Evolutionary conservation across 2,113 vertebrate genomes (phyloP), one percentile per base, ranked within the genome.

Genomic region (Trematomus loennbergii): DNA sequence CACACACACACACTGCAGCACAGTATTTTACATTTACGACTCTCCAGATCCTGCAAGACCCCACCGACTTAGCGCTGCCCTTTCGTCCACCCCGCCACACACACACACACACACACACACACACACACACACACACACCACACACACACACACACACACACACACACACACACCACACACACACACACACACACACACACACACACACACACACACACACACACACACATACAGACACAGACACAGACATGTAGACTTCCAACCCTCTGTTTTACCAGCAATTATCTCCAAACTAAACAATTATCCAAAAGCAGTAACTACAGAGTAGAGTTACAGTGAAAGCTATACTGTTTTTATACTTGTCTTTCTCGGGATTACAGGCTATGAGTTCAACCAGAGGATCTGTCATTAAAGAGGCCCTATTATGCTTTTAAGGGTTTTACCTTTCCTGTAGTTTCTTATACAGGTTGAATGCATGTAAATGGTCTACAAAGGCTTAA

Each of bases 21-120:
- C 89, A 93, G 91, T 95, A 95, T 95, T 95, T n/a, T 95, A 94
- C 89, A 89, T 94, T 95, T 95, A 95, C 79, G 90, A 92, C 93
- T 88, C 92, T 92, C 85, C 17, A 15, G 83, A 76, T 86, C 81
- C 87, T 76, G 71, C 66, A 36, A 52, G 81, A 87, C 62, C 85
- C 83, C 82, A 55, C 70, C 49, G 36, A 65, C 63, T 84, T 81
- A 78, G 59, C 70, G 69, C 75, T 87, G 89, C 80, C 89, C 89
- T 87, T 85, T 76, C 12, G 54, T 85, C 90, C 77, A 87, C 87
- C 81, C 70, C 63, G 9, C 72, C 88, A 82, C 82, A 78, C 84
- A 79, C 71, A 43, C 64, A 59, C 62, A 79, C 40, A 45, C 60
- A 7, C 18, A 62, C 36, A n/a, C 36, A 18, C 58, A 40, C 29